phyloP scores from a whole-genome alignment of 1,140 invertebrate species.

The Dendroctonus valens region DNA sequence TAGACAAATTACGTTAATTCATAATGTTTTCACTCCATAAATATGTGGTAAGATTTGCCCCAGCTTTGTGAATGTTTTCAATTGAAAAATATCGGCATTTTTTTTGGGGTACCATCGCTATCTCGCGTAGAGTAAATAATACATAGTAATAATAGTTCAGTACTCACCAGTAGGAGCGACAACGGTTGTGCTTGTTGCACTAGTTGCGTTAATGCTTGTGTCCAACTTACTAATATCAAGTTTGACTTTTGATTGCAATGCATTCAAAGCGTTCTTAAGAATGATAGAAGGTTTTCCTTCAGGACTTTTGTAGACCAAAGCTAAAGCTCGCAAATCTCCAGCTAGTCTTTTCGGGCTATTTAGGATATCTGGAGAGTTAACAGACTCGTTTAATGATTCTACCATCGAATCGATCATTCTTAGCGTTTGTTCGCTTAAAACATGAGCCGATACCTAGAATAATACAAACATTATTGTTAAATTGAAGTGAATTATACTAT shows the following conservation, averaged over 20 bases:
- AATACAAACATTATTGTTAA: conserved; percentile 6
- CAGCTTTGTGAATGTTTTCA: too few species aligned
- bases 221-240: conserved; percentile 30
- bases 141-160: conserved; percentile 8
- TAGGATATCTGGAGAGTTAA: conserved; percentile 54
- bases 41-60: too few species aligned
- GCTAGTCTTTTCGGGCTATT: conserved; percentile 55
- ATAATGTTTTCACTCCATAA: too few species aligned
- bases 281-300: conserved; percentile 44
- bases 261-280: conserved; percentile 42
- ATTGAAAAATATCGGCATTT: too few species aligned
- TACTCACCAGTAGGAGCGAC: neutral
- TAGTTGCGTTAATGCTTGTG: neutral
- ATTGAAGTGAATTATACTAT: neutral
- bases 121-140: conserved; percentile 9
- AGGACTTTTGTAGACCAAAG: conserved; percentile 55
- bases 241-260: conserved; percentile 38
- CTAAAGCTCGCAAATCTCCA: conserved; percentile 57
- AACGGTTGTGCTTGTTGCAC: too few species aligned
- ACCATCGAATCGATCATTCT: conserved; percentile 59
- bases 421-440: conserved; percentile 60
- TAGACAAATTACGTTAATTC: too few species aligned
- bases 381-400: conserved; percentile 55
- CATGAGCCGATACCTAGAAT: conserved; percentile 56
- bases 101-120: too few species aligned